Conservation (phyloP, 2,888 invertebrate species). For the Tyria jacobaeae region DNA sequence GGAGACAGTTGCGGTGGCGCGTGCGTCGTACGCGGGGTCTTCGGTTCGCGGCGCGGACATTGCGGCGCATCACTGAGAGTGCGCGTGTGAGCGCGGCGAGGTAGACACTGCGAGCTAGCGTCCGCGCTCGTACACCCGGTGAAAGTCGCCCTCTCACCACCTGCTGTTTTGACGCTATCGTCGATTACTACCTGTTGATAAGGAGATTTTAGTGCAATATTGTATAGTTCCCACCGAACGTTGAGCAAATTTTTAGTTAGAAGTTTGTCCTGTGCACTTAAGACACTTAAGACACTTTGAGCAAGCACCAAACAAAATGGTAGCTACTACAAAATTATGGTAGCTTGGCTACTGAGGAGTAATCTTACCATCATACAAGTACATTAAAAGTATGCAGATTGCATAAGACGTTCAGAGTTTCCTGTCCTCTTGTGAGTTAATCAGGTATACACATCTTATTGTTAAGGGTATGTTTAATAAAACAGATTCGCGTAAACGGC, state of each 20-base stretch:
- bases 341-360: too few species aligned
- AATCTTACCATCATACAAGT: too few species aligned
- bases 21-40: constrained; percentile 58
- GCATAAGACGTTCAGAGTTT: too few species aligned
- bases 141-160: constrained; percentile 49
- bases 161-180: constrained; percentile 41
- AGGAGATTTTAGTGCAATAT: constrained; percentile 25
- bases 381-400: too few species aligned
- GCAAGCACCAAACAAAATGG: too few species aligned
- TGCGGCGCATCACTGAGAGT: constrained; percentile 49
- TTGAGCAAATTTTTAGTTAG: not conserved
- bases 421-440: too few species aligned
- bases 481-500: too few species aligned
- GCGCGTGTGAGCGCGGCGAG: constrained; percentile 44
- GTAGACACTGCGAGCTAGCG: constrained; percentile 49
- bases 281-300: too few species aligned
- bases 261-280: not conserved
- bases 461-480: too few species aligned
- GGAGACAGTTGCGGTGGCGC: constrained; percentile 76
- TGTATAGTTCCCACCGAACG: constrained; percentile 6
- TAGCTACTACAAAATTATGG: too few species aligned
- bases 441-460: too few species aligned
- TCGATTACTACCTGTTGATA: constrained; percentile 42
- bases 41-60: constrained; percentile 55
- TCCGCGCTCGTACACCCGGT: constrained; percentile 41